Evolutionary conservation across 2,797 vertebrate genomes (phyloP).

Genomic region (Borostomias antarcticus): DNA sequence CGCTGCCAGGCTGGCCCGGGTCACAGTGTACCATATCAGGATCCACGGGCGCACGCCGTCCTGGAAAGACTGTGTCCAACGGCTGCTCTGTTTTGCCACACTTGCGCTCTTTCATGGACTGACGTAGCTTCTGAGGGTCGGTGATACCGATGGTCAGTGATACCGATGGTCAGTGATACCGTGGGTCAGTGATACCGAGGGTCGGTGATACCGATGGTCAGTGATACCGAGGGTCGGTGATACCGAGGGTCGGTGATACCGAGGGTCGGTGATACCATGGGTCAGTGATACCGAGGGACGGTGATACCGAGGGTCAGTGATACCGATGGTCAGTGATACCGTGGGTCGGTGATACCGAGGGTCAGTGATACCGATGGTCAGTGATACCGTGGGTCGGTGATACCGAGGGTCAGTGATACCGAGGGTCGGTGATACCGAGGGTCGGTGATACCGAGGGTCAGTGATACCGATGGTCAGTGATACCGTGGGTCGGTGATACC

Average conservation of each 20-base stretch:
- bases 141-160: no score
- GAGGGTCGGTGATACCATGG: not conserved
- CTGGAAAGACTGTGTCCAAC: not conserved
- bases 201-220: not conserved
- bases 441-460: not conserved
- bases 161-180: not conserved
- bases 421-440: not conserved
- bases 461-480: no score
- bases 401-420: no score
- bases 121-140: not conserved
- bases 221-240: not conserved
- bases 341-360: no score
- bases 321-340: no score
- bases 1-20: not conserved
- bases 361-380: not conserved
- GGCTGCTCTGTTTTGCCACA: not conserved
- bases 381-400: not conserved
- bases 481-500: no score
- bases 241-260: no score
- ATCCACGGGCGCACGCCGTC: not conserved
- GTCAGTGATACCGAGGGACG: not conserved
- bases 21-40: slow-evolving; percentile 2
- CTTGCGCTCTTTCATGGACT: not conserved
- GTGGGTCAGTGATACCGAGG: no score
- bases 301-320: not conserved